These are phyloP conservation scores for Bombus pascuorum DNA, from an alignment of 1,140 invertebrate species.

Conservation along the genomic window DNA sequence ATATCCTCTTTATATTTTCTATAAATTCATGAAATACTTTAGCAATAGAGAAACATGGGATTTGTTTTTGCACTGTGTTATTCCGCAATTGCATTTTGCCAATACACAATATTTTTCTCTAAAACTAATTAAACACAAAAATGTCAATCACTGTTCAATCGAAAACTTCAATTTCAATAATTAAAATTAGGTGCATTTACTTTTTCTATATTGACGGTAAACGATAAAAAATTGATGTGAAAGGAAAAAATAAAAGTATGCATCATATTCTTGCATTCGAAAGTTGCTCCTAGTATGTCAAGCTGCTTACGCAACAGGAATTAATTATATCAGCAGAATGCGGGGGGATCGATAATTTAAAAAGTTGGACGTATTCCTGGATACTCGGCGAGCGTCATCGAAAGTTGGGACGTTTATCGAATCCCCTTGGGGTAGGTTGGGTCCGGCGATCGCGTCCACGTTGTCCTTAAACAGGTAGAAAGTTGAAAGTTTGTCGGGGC, in stretches of 20 bases:
- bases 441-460: background rate
- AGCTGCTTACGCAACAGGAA: background rate
- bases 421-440: constrained; percentile 42
- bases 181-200: background rate
- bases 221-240: background rate
- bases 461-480: constrained; percentile 36
- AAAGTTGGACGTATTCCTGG: background rate
- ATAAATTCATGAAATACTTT: too few species aligned
- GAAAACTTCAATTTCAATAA: background rate
- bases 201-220: background rate
- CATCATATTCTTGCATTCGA: background rate
- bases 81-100: background rate
- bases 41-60: too few species aligned
- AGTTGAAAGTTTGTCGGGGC: constrained; percentile 1
- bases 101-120: background rate
- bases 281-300: background rate
- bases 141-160: background rate
- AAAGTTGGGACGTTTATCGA: constrained; percentile 53
- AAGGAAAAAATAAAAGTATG: background rate
- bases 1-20: too few species aligned
- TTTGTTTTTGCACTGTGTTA: too few species aligned
- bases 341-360: constrained; percentile 8
- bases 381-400: constrained; percentile 10
- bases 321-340: constrained; percentile 11
- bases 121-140: background rate